Evolutionary conservation across 2,113 vertebrate genomes (phyloP).

Genomic region (Hyaena hyaena): DNA sequence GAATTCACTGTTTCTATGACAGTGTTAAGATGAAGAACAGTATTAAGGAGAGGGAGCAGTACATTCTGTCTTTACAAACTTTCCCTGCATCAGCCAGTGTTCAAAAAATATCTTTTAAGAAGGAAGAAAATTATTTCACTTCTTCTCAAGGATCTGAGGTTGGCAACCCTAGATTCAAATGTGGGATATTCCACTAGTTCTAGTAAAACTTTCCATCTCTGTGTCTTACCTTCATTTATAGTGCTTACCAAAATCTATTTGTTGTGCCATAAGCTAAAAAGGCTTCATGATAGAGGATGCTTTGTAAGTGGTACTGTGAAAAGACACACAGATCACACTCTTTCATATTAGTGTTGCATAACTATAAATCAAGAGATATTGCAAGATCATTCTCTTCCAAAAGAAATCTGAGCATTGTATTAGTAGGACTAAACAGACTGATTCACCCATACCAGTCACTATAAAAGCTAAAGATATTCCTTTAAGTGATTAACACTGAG

Average conservation of each 20-base stretch:
- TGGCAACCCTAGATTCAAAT: background rate
- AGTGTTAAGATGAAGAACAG: background rate
- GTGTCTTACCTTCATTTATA: background rate
- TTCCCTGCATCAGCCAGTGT: background rate
- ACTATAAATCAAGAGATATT: background rate
- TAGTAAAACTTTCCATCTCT: background rate
- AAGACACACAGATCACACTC: background rate
- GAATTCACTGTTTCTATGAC: background rate
- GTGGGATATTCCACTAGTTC: background rate
- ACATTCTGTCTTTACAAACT: background rate
- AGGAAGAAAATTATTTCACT: background rate
- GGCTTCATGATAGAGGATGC: background rate
- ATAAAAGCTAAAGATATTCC: background rate
- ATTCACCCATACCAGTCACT: background rate
- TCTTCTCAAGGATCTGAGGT: background rate
- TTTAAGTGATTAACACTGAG: background rate
- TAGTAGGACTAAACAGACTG: background rate
- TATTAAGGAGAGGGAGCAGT: background rate
- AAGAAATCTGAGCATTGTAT: background rate
- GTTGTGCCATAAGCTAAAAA: background rate
- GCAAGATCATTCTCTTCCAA: background rate
- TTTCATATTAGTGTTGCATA: background rate
- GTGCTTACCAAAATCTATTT: background rate
- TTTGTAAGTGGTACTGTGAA: background rate
- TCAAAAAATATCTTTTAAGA: slow-evolving; percentile 6